Evolutionary conservation across 2,888 invertebrate species (phyloP).

Genomic region (Drosophila tanythrix): DNA sequence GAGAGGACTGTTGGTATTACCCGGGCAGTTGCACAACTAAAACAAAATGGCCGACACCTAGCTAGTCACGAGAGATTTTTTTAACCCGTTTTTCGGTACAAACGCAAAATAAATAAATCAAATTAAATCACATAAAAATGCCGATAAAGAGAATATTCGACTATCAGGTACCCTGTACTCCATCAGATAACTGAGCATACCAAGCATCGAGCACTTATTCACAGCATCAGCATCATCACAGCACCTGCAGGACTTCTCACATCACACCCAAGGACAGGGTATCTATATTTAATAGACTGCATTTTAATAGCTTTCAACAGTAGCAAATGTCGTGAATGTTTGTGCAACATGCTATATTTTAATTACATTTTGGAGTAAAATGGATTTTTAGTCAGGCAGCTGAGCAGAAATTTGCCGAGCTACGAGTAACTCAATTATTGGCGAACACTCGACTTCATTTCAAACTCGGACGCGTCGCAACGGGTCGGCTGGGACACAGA

Average conservation of each 20-base stretch:
- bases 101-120: constrained; percentile 14
- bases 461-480: constrained; percentile 2
- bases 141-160: background rate
- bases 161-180: constrained; percentile 1
- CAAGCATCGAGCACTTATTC: too few relatives aligned
- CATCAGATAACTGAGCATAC: background rate
- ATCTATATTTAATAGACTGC: background rate
- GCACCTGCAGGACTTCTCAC: too few relatives aligned
- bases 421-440: constrained; percentile 29
- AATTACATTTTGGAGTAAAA: constrained; percentile 10
- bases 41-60: constrained; percentile 44
- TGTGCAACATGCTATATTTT: constrained; percentile 4
- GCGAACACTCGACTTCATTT: constrained; percentile 19
- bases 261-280: background rate
- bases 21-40: constrained; percentile 26
- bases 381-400: background rate
- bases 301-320: background rate
- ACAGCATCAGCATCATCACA: background rate
- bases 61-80: constrained; percentile 19
- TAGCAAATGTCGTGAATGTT: background rate
- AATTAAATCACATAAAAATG: constrained; percentile 2
- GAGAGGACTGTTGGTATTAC: background rate
- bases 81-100: constrained; percentile 7
- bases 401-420: constrained; percentile 7
- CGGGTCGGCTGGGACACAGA: background rate